Percentiles rank a stretch among this genome's conserved stretches.
Conservation (phyloP, 1,140 invertebrate genomes). For the Aethina tumida region DNA sequence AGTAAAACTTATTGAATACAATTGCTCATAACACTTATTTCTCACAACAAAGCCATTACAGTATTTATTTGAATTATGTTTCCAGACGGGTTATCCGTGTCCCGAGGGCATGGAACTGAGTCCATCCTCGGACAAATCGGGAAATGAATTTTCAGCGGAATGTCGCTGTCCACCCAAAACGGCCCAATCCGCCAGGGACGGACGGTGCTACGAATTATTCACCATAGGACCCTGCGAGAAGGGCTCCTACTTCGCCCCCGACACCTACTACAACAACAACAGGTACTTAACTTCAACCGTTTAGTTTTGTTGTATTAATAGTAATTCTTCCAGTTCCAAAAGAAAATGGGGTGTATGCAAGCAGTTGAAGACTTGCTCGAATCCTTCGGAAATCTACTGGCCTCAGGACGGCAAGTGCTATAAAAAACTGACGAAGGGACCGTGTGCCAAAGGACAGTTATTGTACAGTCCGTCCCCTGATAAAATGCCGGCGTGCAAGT, state of each 20-base stretch:
- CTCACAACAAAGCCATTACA: no score
- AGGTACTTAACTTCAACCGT: background rate
- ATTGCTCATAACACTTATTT: no score
- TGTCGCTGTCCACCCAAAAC: constrained; percentile 70
- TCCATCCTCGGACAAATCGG: constrained; percentile 42
- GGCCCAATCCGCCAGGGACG: constrained; percentile 46
- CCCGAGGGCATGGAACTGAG: constrained; percentile 73
- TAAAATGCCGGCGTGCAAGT: constrained; percentile 15
- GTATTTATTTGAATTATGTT: constrained; percentile 6
- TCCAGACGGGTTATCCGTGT: constrained; percentile 63
- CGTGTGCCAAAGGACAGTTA: constrained; percentile 62
- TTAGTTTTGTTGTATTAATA: background rate
- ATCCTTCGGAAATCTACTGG: constrained; percentile 57
- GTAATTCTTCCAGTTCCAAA: constrained; percentile 30
- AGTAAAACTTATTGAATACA: no score
- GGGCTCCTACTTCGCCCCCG: constrained; percentile 63
- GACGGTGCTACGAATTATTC: constrained; percentile 58
- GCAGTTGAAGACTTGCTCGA: constrained; percentile 46
- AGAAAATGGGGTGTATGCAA: constrained; percentile 59
- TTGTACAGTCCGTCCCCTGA: constrained; percentile 39
- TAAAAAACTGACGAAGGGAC: constrained; percentile 53
- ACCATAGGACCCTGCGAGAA: constrained; percentile 55
- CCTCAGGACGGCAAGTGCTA: constrained; percentile 63
- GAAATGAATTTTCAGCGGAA: constrained; percentile 51
- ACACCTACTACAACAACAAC: constrained; percentile 28